Conservation (phyloP, 1,140 invertebrate species). For the Dendroctonus ponderosae region DNA sequence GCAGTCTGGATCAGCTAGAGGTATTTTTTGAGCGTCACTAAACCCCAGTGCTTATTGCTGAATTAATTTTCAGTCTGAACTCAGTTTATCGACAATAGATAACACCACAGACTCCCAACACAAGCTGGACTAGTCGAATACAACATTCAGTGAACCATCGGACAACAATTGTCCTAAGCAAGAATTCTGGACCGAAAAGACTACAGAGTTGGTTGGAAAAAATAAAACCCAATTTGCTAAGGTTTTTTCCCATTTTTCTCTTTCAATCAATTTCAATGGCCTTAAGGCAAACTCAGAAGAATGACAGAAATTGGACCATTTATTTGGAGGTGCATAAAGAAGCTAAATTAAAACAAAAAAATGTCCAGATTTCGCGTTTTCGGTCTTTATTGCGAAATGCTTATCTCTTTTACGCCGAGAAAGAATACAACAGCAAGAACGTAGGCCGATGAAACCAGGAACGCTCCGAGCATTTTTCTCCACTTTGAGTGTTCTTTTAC, state of each 20-base stretch:
- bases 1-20: neutral
- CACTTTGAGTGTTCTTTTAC: constrained; percentile 3
- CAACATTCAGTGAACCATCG: constrained; percentile 16
- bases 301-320: no score
- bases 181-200: neutral
- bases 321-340: no score
- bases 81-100: constrained; percentile 13
- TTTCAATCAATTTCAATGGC: no score
- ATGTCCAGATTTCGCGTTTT: no score
- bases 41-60: neutral
- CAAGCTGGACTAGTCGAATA: constrained; percentile 3
- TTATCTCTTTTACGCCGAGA: neutral
- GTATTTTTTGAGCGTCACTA: neutral
- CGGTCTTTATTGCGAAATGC: no score
- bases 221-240: constrained; percentile 26
- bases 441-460: neutral
- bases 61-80: constrained; percentile 14
- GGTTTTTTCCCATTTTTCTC: no score
- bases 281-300: no score
- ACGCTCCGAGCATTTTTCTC: neutral
- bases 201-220: constrained; percentile 26
- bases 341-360: no score
- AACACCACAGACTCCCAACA: constrained; percentile 16
- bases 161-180: constrained; percentile 14
- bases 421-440: neutral